Percentiles rank a stretch among this genome's conserved stretches.
Conservation (phyloP, 92 coral and sea anemone genomes). For the Epizoanthus rinbou region DNA sequence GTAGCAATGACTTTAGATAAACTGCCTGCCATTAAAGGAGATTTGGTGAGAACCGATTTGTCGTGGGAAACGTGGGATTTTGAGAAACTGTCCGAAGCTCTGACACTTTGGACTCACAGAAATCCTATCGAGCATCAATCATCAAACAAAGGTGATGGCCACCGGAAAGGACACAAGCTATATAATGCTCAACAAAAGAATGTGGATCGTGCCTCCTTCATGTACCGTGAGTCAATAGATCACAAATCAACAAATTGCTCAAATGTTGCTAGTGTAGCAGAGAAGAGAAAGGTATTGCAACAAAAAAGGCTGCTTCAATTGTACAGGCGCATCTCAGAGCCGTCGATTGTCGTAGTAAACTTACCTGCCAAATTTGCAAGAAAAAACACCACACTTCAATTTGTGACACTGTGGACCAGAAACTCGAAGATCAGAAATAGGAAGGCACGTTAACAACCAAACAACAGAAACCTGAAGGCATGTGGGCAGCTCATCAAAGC, state of each 20-base stretch:
- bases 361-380: conserved; percentile 41
- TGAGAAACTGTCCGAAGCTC: neutral
- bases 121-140: too few species aligned
- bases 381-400: conserved; percentile 60
- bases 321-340: neutral
- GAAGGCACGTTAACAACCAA: too few species aligned
- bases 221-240: too few species aligned
- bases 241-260: neutral
- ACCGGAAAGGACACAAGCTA: neutral
- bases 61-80: conserved; percentile 5
- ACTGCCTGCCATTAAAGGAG: conserved; percentile 2
- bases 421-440: too few species aligned
- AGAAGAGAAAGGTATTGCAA: neutral
- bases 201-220: neutral
- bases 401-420: too few species aligned
- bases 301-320: neutral
- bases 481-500: conserved; percentile 27
- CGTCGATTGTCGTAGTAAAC: conserved; percentile 3
- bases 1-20: neutral
- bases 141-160: too few species aligned
- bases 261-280: neutral
- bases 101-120: too few species aligned
- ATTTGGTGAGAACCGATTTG: conserved; percentile 8
- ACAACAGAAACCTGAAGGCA: conserved; percentile 9
- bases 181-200: neutral